These are phyloP conservation scores for Trachemys scripta DNA, from an alignment of 2,113 vertebrate species.

Conservation along the genomic window DNA sequence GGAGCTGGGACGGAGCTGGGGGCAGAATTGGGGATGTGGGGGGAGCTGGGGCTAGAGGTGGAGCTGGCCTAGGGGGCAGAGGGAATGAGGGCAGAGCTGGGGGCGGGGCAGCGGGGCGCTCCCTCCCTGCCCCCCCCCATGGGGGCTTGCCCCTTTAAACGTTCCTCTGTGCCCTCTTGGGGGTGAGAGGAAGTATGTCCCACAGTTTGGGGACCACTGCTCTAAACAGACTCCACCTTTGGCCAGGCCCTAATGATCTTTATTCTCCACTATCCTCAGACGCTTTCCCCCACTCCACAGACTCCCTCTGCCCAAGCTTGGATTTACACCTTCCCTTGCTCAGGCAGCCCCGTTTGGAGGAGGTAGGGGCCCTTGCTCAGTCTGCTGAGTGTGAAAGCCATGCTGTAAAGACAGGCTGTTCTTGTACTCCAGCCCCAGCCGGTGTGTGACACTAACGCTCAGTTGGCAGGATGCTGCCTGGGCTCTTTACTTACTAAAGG, in stretches of 20 bases:
- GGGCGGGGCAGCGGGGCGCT: too few relatives aligned
- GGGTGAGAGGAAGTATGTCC: neutral
- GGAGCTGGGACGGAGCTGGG: too few relatives aligned
- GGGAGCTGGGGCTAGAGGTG: too few relatives aligned
- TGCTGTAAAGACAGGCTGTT: neutral
- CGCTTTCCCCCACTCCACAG: conserved; percentile 30
- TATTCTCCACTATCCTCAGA: conserved; percentile 11
- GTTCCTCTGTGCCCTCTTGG: neutral
- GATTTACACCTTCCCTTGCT: neutral
- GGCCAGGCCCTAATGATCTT: neutral
- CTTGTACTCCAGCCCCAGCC: neutral
- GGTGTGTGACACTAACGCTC: neutral
- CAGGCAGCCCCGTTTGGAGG: neutral
- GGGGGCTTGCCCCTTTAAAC: too few relatives aligned
- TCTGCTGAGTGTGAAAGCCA: neutral
- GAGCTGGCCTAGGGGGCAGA: too few relatives aligned
- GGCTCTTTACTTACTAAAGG: neutral
- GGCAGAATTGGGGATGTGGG: neutral
- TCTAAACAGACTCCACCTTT: neutral
- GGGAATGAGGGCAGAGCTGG: too few relatives aligned
- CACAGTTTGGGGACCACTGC: neutral
- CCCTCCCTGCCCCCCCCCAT: too few relatives aligned
- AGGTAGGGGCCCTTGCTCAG: neutral
- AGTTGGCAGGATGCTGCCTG: neutral
- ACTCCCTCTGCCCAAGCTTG: neutral